These are phyloP conservation scores for Oxygymnocypris stewartii DNA, from an alignment of 2,113 vertebrate genomes.

Conservation along the genomic window DNA sequence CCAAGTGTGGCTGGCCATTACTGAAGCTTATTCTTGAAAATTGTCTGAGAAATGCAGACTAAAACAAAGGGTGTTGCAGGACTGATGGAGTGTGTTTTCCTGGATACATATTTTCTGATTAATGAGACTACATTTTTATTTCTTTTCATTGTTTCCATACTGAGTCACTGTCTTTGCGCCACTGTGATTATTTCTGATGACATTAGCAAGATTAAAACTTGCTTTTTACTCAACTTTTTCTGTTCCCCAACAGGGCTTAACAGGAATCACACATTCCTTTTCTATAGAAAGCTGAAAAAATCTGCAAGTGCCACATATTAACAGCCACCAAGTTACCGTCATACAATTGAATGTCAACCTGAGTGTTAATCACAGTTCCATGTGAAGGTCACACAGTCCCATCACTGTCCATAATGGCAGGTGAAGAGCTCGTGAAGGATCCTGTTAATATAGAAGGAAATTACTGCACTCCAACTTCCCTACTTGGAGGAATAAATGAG, in stretches of 20 bases:
- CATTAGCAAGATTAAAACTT: constrained; percentile 6
- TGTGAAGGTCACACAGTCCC: background rate
- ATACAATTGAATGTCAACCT: background rate
- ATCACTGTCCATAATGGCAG: background rate
- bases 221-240: background rate
- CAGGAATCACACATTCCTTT: background rate
- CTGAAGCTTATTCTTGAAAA: constrained; percentile 2
- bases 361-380: background rate
- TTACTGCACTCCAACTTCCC: constrained; percentile 25
- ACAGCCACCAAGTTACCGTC: background rate
- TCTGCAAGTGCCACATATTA: background rate
- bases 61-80: constrained; percentile 4
- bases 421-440: background rate
- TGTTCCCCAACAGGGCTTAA: background rate
- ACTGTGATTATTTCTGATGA: constrained; percentile 48
- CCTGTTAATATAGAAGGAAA: background rate
- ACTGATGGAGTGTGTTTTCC: constrained; percentile 23
- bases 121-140: constrained; percentile 34
- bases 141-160: constrained; percentile 16
- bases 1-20: constrained; percentile 17
- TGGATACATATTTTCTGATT: constrained; percentile 45
- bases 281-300: background rate
- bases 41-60: background rate
- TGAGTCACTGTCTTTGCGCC: no score
- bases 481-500: background rate